Conservation (phyloP, 2,888 invertebrate species). For the Congeria kusceri region DNA sequence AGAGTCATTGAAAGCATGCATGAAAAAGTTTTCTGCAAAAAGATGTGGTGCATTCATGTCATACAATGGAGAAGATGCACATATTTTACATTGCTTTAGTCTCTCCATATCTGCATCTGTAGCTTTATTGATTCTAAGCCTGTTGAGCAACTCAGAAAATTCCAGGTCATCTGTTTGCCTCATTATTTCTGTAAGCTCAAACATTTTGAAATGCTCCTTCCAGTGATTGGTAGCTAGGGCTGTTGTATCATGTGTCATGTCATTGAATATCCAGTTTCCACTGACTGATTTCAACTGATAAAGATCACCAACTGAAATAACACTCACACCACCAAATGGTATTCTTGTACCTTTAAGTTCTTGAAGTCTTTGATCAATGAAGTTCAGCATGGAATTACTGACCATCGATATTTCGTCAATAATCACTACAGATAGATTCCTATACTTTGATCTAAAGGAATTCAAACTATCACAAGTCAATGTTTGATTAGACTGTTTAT, state of each 20-base stretch:
- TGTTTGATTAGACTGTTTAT: constrained; percentile 33
- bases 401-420: constrained; percentile 68
- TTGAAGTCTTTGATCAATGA: constrained; percentile 59
- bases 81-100: constrained; percentile 23
- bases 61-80: constrained; percentile 10
- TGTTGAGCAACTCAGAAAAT: constrained; percentile 61
- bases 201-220: constrained; percentile 61
- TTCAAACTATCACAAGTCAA: constrained; percentile 53
- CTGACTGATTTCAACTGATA: constrained; percentile 61
- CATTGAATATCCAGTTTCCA: constrained; percentile 62
- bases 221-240: constrained; percentile 56
- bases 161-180: constrained; percentile 62
- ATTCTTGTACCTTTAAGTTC: constrained; percentile 52
- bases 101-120: constrained; percentile 41
- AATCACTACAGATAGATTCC: constrained; percentile 57
- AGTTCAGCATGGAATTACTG: constrained; percentile 49
- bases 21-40: constrained; percentile 43
- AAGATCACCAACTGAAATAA: constrained; percentile 65
- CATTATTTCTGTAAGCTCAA: constrained; percentile 61
- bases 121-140: constrained; percentile 47
- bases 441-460: constrained; percentile 56
- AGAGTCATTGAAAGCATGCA: constrained; percentile 34
- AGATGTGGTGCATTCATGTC: constrained; percentile 35
- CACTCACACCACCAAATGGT: constrained; percentile 62
- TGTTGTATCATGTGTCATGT: constrained; percentile 34